Evolutionary conservation across 2,113 vertebrate genomes (phyloP).

Genomic region (Romanogobio albipinnatus): DNA sequence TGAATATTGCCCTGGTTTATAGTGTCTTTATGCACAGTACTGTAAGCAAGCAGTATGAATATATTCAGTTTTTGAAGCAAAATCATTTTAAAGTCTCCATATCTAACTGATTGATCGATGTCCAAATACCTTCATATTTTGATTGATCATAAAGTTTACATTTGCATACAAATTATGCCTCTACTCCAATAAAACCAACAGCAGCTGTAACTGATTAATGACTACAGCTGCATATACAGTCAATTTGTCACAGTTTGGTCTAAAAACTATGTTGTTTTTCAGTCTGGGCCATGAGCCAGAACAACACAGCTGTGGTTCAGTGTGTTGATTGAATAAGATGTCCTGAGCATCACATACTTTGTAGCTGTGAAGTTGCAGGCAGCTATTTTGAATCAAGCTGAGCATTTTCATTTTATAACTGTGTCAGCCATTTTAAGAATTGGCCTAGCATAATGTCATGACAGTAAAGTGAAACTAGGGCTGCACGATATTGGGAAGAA

Average conservation of each 20-base stretch:
- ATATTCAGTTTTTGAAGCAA: background rate
- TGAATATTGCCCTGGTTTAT: background rate
- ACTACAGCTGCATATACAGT: slow-evolving; percentile 27
- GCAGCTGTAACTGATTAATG: slow-evolving; percentile 23
- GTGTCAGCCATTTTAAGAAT: slow-evolving; percentile 2
- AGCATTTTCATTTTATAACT: background rate
- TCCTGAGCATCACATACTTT: background rate
- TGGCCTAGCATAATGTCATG: slow-evolving; percentile 1
- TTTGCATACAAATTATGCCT: background rate
- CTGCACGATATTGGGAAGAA: too few relatives aligned
- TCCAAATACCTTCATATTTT: background rate
- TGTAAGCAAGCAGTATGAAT: background rate
- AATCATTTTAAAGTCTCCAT: background rate
- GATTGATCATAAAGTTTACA: background rate
- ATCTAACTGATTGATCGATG: background rate
- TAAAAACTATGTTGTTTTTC: slow-evolving; percentile 21
- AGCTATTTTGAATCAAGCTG: background rate
- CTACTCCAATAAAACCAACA: slow-evolving; percentile 5
- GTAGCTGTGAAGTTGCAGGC: slow-evolving; percentile 1
- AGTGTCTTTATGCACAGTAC: background rate
- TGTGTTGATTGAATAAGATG: slow-evolving; percentile 16
- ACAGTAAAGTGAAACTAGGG: background rate
- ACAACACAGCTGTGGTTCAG: slow-evolving; percentile 26
- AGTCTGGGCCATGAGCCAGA: slow-evolving; percentile 22
- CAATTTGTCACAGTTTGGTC: slow-evolving; percentile 15